Base-by-base conservation (phyloP, 1,140 invertebrate species). In the Magallana ariakensis region DNA sequence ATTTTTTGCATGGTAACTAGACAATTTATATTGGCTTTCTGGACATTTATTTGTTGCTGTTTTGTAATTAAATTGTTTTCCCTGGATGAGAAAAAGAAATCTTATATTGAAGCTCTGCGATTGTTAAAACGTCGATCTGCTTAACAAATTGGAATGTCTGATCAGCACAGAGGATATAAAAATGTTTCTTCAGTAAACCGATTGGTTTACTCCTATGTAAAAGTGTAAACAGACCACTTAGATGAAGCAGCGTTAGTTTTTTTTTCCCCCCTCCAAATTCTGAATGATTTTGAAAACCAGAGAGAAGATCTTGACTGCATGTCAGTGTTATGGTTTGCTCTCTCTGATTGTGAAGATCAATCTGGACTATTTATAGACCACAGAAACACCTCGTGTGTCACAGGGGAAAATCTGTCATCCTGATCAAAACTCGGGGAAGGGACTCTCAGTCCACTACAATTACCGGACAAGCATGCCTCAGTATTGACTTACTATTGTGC, bases 291-390 rank as follows among this genome's bases (percentile, higher is more conserved):
- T 75, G 22, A 75, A 33, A 26, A 26, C 10, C 66, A 26, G 66
- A 11, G 66, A 75, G 22, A 75, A 10, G 13, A 46, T 46, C 33
- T 46, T 46, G 33, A 46, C 33, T 46, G 33, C 10, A 1, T 75
- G 7, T 13, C 33, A 26, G 9, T n/a, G 15, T 66, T 66, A 66
- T 26, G 66, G 33, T 75, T n/a, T 66, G 66, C 66, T 75, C 66
- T 75, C 66, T 75, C 66, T 33, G 66, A 75, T 75, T 75, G 66
- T 75, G 10, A 75, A 75, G 66, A 75, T 75, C 66, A 75, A 75
- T 75, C 66, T 46, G 13, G 66, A 33, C 66, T 75, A 75, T 75
- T 26, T 75, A 75, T 75, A 75, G 66, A 75, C 33, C 66, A 1
- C 13, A 75, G 66, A 19, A 75, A 75, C 66, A 75, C 66, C 66